These are phyloP conservation scores for Steatocranus sp. DNA, from an alignment of 2,797 vertebrate species.

Conservation along the genomic window DNA sequence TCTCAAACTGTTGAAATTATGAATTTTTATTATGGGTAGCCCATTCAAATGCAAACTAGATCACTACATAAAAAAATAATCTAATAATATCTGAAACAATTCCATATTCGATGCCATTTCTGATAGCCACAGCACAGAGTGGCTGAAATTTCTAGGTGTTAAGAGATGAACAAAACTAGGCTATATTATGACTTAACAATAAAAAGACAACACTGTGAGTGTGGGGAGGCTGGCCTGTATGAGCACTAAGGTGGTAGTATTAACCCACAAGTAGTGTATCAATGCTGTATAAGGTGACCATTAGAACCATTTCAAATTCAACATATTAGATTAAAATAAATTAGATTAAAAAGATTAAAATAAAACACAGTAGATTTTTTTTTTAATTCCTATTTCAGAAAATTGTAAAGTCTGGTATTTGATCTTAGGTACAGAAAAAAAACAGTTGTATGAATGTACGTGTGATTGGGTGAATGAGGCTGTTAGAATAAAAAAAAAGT, in stretches of 20 bases:
- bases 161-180: neutral
- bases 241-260: neutral
- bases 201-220: neutral
- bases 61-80: neutral
- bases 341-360: neutral
- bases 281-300: neutral
- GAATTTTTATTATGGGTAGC: neutral
- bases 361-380: neutral
- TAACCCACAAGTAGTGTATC: neutral
- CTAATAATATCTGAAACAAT: neutral
- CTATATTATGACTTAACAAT: neutral
- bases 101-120: neutral
- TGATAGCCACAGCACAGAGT: neutral
- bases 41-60: neutral
- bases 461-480: neutral
- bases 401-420: neutral
- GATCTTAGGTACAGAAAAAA: neutral
- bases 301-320: neutral
- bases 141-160: neutral
- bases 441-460: neutral
- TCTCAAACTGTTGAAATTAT: neutral
- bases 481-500: accelerated
- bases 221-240: neutral
- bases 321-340: accelerated
- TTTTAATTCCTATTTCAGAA: neutral